Evolutionary conservation across 2,113 vertebrate genomes (phyloP), one percentile per base, ranked within the genome.

Genomic region (Pica pica): DNA sequence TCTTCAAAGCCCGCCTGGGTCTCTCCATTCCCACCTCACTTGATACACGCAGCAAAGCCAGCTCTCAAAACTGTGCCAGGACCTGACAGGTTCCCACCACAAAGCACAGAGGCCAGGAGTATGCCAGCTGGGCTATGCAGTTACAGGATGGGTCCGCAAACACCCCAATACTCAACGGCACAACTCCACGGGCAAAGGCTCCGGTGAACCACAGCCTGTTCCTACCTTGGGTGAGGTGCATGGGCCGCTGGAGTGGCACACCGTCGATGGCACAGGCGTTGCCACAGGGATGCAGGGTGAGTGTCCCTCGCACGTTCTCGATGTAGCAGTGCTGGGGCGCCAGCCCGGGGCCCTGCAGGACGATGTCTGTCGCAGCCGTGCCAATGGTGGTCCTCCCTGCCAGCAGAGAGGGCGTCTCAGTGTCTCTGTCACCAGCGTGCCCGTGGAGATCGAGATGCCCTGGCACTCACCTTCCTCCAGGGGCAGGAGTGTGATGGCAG

Each of bases 401-500:
- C 44, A 30, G 37, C 30, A 64, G 39, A 95, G 61, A 71, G 18
- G 57, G 44, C 0, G 0, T 59, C 42, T 95, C 59, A 93, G 63
- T 7, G 1, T n/a, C 71, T 50, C 46, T 4, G 3, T 26, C 1
- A 10, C 26, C 3, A 5, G 31, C 0, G 0, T 17, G 28, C 13
- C 83, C 8, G 0, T 2, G 1, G 53, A 55, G 61, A 56, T 16
- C 4, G 53, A 55, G 61, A 56, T 16, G 4, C 26, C 27, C 16
- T 3, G 4, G 69, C 73, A 75, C 98, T 96, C 97, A 99, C 99
- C 99, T 98, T 99, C 99, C 76, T 98, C 98, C 95, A 99, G 97
- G 0, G 99, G 99, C 83, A 99, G 98, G 53, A 99, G 97, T 4
- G 99, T 99, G 97, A 99, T 98, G 30, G 99, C 99, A 0, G 99